phyloP scores from a whole-genome alignment of 2,797 vertebrate genomes.

The Poecilia gillii region DNA sequence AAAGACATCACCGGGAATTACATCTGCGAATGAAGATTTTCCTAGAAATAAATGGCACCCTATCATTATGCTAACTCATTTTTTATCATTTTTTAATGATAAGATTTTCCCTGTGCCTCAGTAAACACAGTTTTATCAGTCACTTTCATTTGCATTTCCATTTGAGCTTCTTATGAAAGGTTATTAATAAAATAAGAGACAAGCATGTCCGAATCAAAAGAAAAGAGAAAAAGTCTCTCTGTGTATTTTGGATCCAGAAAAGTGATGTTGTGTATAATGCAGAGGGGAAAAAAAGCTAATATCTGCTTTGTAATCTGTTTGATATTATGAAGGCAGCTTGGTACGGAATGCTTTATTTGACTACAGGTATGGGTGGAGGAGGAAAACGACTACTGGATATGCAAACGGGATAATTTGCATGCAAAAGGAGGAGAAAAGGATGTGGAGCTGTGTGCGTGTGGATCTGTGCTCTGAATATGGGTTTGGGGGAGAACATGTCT shows the following conservation, averaged over 20 bases:
- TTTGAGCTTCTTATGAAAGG: conserved; percentile 42
- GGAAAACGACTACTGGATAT: conserved; percentile 50
- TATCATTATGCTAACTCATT: conserved; percentile 40
- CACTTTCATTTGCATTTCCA: conserved; percentile 45
- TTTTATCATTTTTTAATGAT: conserved; percentile 61
- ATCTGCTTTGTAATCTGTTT: conserved; percentile 45
- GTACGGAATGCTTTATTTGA: conserved; percentile 71
- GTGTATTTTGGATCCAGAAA: conserved; percentile 10
- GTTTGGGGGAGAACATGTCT: conserved; percentile 1
- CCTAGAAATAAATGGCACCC: conserved; percentile 33
- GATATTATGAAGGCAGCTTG: conserved; percentile 40
- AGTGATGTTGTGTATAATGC: conserved; percentile 10
- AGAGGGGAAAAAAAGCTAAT: conserved; percentile 25
- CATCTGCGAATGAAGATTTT: conserved; percentile 34
- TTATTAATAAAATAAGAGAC: conserved; percentile 31
- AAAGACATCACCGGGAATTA: conserved; percentile 16
- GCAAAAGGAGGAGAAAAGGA: conserved; percentile 44
- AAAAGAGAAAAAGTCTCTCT: conserved; percentile 5
- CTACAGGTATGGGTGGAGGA: conserved; percentile 56
- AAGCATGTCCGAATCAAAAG: conserved; percentile 13
- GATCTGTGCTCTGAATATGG: conserved; percentile 2
- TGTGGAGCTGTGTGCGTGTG: conserved; percentile 6
- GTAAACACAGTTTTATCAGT: conserved; percentile 54
- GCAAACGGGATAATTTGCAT: conserved; percentile 78
- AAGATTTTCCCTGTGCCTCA: conserved; percentile 55